phyloP scores from a whole-genome alignment of 2,113 vertebrate species.

The Columbina picui region DNA sequence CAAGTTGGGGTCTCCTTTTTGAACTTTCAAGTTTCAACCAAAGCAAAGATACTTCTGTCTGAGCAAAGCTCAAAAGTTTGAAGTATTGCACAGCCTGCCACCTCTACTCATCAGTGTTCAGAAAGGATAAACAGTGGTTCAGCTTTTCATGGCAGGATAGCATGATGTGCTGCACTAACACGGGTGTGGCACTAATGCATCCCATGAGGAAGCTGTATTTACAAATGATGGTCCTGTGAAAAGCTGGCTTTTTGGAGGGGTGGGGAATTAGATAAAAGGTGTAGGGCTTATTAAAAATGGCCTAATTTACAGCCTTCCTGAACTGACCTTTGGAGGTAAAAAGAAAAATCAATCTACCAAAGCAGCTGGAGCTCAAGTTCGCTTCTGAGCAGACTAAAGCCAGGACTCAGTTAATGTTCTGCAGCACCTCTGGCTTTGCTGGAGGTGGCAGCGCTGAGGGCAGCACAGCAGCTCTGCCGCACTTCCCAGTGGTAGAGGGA shows the following conservation, averaged over 20 bases:
- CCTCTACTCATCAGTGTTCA: rapidly evolving
- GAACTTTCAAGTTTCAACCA: rapidly evolving
- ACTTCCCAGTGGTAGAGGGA: not conserved
- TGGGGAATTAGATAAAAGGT: not conserved
- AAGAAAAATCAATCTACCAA: not conserved
- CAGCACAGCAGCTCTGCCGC: too few species aligned
- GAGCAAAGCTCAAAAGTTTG: rapidly evolving
- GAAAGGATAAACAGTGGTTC: not conserved
- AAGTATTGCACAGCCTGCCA: rapidly evolving
- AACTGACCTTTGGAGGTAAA: too few species aligned
- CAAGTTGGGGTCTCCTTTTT: not conserved
- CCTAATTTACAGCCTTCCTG: not conserved
- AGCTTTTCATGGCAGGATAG: rapidly evolving
- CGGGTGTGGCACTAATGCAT: rapidly evolving
- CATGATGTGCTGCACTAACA: too few species aligned
- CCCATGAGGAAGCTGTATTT: rapidly evolving
- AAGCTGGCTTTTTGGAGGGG: not conserved
- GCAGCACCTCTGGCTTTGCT: not conserved
- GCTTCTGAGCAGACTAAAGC: not conserved
- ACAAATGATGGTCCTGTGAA: too few species aligned
- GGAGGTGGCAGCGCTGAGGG: too few species aligned
- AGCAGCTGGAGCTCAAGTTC: not conserved
- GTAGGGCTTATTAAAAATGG: too few species aligned
- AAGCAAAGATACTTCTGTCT: not conserved
- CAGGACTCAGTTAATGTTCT: too few species aligned